These are phyloP conservation scores for Phrynosoma blainvillii DNA, from an alignment of 2,113 vertebrate species.

Conservation along the genomic window DNA sequence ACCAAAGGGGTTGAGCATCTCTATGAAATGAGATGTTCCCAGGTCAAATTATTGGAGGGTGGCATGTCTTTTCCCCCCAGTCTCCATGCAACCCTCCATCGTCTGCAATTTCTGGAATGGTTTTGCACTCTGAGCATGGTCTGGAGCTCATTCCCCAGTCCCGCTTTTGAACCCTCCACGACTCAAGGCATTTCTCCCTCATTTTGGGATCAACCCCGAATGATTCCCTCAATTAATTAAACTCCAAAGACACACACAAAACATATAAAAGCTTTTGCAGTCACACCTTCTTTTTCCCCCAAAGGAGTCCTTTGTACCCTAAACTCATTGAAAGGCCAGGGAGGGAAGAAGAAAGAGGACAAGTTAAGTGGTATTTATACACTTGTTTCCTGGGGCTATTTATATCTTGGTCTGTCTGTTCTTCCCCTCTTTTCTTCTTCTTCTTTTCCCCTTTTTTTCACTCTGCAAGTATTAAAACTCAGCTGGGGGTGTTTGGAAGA, in stretches of 20 bases:
- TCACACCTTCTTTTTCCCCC: slow-evolving; percentile 61
- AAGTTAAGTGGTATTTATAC: slow-evolving; percentile 42
- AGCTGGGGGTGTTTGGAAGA: slow-evolving; percentile 19
- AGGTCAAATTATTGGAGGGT: too few species aligned
- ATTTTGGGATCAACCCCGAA: slow-evolving; percentile 67
- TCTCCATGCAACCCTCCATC: background rate
- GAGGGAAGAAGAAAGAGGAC: slow-evolving; percentile 25
- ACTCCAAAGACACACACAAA: slow-evolving; percentile 73
- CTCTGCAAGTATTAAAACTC: slow-evolving; percentile 43
- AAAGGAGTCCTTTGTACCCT: slow-evolving; percentile 60
- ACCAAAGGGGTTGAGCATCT: too few species aligned
- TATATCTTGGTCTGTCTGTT: slow-evolving; percentile 54
- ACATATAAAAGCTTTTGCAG: slow-evolving; percentile 35
- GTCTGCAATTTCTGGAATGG: too few species aligned
- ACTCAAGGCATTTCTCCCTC: slow-evolving; percentile 58
- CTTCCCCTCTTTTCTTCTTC: background rate
- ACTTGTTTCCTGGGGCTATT: slow-evolving; percentile 65
- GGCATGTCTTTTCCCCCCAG: background rate
- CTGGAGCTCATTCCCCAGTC: slow-evolving; percentile 50
- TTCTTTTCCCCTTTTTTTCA: background rate
- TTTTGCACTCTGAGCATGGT: too few species aligned
- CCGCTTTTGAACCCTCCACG: slow-evolving; percentile 34
- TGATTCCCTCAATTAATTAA: slow-evolving; percentile 74
- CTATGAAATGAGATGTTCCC: too few species aligned
- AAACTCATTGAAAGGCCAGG: slow-evolving; percentile 49